Base-by-base conservation (phyloP, 2,797 vertebrate genomes). In the Hippoglossus hippoglossus region DNA sequence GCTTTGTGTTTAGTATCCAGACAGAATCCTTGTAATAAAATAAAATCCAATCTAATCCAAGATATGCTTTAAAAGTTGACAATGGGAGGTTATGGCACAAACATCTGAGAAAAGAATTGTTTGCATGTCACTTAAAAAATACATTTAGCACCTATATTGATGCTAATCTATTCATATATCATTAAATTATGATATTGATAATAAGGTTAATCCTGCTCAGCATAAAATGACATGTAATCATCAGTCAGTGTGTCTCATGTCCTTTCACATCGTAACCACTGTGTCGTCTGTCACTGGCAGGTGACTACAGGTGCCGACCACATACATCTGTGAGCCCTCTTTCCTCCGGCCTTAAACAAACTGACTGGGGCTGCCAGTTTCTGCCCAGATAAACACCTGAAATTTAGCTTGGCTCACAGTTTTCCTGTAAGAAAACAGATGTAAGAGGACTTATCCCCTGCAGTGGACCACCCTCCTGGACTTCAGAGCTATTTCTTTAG, bases 321-420 rank as follows among this genome's bases (percentile, higher is more conserved):
- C 59, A 78, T 51, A 63, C 57, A 76, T 70, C 24, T 83, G 68
- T 65, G 24, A 65, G 26, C 63, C 41, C 55, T 61, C 28, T 62
- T 41, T 73, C 28, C 49, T 64, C 36, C 39, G 44, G 41, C 59
- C 77, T 78, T 59, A 66, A 68, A 76, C 73, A 76, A 80, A 67
- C 69, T 52, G 57, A 21, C 49, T 53, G 49, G 19, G 15, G 26
- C 39, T 63, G 66, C 58, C 73, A 61, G 15, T 68, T 74, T 52
- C 63, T 84, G 63, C 78, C 81, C 73, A 77, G 76, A 81, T 81
- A 84, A 91, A 87, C 83, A 85, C 70, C 59, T 70, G 46, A 62
- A 66, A 80, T 84, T 75, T 80, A 60, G 67, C 51, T 86, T 87
- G 82, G 71, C 76, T 67, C 51, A 18, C 5, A 28, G 12, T 11